Evolutionary conservation across 2,113 vertebrate species (phyloP).

Genomic region (Cottus gobio): DNA sequence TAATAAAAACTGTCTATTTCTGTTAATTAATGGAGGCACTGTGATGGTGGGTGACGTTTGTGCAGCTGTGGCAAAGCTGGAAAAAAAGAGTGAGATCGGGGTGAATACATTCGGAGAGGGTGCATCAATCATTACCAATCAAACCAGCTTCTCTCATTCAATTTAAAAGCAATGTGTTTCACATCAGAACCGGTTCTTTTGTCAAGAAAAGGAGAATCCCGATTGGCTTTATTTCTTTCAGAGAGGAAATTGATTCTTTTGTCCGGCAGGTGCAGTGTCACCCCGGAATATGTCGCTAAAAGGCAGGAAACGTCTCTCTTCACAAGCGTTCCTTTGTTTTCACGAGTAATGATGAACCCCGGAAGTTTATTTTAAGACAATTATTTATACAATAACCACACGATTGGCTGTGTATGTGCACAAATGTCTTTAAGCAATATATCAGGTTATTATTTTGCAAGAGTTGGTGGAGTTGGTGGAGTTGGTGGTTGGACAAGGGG

Average conservation of each 20-base stretch:
- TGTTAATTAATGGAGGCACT: background rate
- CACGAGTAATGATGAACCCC: background rate
- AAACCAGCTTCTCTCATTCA: conserved; percentile 3
- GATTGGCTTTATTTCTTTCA: background rate
- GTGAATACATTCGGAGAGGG: background rate
- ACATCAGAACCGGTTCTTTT: conserved; percentile 6
- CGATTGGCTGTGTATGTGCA: background rate
- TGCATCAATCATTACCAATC: background rate
- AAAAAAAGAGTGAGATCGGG: background rate
- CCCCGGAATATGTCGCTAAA: background rate
- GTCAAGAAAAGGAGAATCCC: background rate
- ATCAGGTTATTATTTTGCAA: background rate
- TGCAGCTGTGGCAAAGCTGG: background rate
- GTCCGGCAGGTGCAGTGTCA: background rate
- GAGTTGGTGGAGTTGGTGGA: no score
- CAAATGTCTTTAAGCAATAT: background rate
- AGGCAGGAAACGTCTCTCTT: conserved; percentile 17
- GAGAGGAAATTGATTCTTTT: background rate
- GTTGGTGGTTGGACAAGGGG: background rate
- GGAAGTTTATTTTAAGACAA: background rate
- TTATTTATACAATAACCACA: background rate
- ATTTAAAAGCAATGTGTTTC: conserved; percentile 14
- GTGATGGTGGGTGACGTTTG: background rate
- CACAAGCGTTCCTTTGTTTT: background rate
- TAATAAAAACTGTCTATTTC: background rate